Conservation (phyloP, 2,888 invertebrate genomes). For the Dicranocentrus wangi region DNA sequence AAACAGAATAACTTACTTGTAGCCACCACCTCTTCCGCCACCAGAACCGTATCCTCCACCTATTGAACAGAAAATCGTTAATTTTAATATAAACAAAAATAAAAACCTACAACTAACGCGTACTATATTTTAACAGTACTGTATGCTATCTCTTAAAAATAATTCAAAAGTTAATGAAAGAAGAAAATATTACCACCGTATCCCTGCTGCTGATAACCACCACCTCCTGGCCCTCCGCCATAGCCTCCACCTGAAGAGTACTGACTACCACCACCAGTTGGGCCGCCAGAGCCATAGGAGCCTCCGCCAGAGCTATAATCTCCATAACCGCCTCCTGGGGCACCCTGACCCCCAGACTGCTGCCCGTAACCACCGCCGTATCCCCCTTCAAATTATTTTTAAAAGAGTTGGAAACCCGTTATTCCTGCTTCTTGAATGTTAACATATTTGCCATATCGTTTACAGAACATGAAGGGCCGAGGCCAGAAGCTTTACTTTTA, state of each 20-base stretch:
- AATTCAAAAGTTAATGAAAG: no score
- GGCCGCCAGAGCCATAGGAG: constrained; percentile 35
- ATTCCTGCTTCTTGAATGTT: no score
- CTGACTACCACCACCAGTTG: constrained; percentile 45
- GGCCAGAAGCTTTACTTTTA: no score
- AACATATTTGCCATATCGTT: no score
- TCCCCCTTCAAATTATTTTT: constrained; percentile 26
- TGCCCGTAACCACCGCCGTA: constrained; percentile 51
- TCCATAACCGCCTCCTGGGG: constrained; percentile 55
- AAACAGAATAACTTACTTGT: constrained; percentile 44
- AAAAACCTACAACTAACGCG: not conserved
- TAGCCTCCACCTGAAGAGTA: constrained; percentile 39
- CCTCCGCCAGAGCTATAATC: constrained; percentile 54
- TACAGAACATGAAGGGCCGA: no score
- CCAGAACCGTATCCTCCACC: constrained; percentile 45
- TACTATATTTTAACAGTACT: no score
- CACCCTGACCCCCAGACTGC: constrained; percentile 52
- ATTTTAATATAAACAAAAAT: not conserved
- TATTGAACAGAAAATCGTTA: constrained; percentile 11
- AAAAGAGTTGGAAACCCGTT: no score
- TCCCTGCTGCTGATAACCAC: constrained; percentile 62
- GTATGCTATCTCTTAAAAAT: no score
- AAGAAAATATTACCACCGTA: constrained; percentile 51
- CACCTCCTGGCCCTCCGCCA: constrained; percentile 61
- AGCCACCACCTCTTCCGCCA: constrained; percentile 50